Evolutionary conservation across 2,888 invertebrate genomes (phyloP), one percentile per base, ranked within the genome.

Genomic region (Melieria omissa): DNA sequence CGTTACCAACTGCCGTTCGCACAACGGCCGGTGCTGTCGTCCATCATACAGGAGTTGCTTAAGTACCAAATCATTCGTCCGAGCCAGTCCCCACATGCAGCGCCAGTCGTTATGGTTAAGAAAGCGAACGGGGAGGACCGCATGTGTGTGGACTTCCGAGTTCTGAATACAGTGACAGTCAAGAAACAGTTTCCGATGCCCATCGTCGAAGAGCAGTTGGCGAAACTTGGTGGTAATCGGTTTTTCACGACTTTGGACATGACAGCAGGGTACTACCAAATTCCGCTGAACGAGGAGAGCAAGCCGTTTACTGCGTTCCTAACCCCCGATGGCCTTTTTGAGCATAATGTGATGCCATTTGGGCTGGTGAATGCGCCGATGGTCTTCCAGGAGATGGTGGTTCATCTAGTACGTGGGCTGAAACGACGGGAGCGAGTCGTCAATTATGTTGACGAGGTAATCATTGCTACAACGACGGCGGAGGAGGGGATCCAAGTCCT

Each of bases 331-430:
- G 61, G 55, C 42, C 54, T 61, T 44, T 42, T 6, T 62, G n/a
- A 55, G 55, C 44, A 65, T 45, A 57, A 65, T n/a, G 65, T 42
- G 14, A 67, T 58, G 67, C 47, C 58, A 42, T 60, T 67, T 73
- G 85, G 84, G 1, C 73, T 84, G 5, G 60, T 77, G 3, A 84
- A 84, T 66, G 81, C 82, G 1, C 82, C 82, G 6, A 75, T 77
- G 16, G 78, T 79, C 29, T 86, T 84, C 75, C 83, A 83, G 69
- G 71, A 81, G 46, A 72, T 80, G 65, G 80, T 84, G 3, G 45
- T 65, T 0, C 14, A 67, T 10, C 46, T 72, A 44, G 72, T 73
- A 45, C 41, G 67, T 16, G 52, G 52, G 0, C 41, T 72, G 14
- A 55, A 62, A 12, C 2, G 70, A 14, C 61, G 61, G 7, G 65